Evolutionary conservation across 2,888 invertebrate genomes (phyloP), one percentile per base, ranked within the genome.

Genomic region (Stenurella melanura): DNA sequence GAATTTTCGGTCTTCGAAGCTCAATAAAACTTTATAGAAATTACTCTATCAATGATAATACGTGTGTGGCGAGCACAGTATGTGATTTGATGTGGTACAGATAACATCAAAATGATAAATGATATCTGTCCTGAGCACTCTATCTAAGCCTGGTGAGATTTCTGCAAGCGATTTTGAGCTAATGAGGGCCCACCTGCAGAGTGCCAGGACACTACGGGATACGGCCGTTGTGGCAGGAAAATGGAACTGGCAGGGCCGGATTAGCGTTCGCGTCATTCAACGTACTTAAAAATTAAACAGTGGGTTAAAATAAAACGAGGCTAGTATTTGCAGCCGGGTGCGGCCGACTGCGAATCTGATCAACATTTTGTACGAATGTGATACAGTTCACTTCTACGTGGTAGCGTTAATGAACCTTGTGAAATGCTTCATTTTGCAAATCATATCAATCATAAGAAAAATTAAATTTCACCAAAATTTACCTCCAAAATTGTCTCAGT

Each of bases 171-270:
- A 72, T 68, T 76, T 73, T 57, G 69, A 69, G 76, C 76, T 76
- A 76, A 76, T 76, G 76, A 76, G 76, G 69, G 76, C 69, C 76
- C 76, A 68, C 76, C 76, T 73, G 76, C 38, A 54, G 73, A 57
- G 73, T 30, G 57, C 63, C 73, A 58, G 75, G 73, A 73, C 69
- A 70, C 76, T 64, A 76, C 69, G 66, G 76, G 73, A 67, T 60
- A 75, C 42, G 73, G 73, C 63, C 69, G 76, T 3, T 71, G 71
- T 19, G 71, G 61, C 54, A 12, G 71, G 58, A 70, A 70, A 71
- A 42, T 61, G 71, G 15, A 61, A 61, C n/a, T 9, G 61, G 1
- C 71, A 61, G 71, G 50, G 11, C 17, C 18, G 71, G 61, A 42
- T 18, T 30, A 9, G 54, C 42, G 12, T 42, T 12, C 12, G 42